phyloP scores from a whole-genome alignment of 35 echinoderm and acorn worm species.

The Amphiura filiformis region DNA sequence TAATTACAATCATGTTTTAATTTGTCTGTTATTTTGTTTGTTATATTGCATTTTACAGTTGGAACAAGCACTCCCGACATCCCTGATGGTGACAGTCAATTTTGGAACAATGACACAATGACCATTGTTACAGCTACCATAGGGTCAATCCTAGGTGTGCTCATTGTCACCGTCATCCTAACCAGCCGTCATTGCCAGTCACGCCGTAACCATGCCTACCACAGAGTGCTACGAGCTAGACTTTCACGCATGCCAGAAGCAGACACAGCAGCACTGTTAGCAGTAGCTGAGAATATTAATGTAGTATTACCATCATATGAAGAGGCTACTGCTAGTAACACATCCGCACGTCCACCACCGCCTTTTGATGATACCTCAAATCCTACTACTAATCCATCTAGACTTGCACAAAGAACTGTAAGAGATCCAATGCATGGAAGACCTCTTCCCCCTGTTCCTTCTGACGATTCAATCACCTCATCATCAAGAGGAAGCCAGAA shows the following conservation, averaged over 20 bases:
- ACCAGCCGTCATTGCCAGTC: slow-evolving; percentile 34
- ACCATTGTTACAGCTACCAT: slow-evolving; percentile 61
- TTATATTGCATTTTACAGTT: slow-evolving; percentile 25
- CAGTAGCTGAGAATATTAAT: slow-evolving; percentile 36
- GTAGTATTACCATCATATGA: slow-evolving; percentile 56
- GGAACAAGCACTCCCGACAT: not conserved
- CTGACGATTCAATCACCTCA: too few relatives aligned
- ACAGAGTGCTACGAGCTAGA: slow-evolving; percentile 12
- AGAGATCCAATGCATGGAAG: slow-evolving; percentile 20
- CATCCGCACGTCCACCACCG: not conserved
- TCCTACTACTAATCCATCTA: too few relatives aligned
- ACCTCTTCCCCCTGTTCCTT: slow-evolving; percentile 19
- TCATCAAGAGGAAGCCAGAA: too few relatives aligned
- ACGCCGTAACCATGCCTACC: slow-evolving; percentile 16
- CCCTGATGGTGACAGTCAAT: not conserved
- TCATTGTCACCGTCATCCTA: slow-evolving; percentile 40
- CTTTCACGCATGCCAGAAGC: slow-evolving; percentile 28
- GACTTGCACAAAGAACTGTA: not conserved
- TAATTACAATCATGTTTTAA: too few relatives aligned
- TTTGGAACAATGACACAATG: slow-evolving; percentile 46
- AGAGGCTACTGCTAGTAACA: slow-evolving; percentile 33
- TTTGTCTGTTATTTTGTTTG: too few relatives aligned
- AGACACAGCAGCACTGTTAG: slow-evolving; percentile 11
- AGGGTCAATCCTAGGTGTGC: slow-evolving; percentile 45
- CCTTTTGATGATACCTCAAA: not conserved